A percentile compares a stretch with the other conserved stretches of the same genome.
Conservation (phyloP, 2,113 vertebrate genomes). For the Neogobius melanostomus region DNA sequence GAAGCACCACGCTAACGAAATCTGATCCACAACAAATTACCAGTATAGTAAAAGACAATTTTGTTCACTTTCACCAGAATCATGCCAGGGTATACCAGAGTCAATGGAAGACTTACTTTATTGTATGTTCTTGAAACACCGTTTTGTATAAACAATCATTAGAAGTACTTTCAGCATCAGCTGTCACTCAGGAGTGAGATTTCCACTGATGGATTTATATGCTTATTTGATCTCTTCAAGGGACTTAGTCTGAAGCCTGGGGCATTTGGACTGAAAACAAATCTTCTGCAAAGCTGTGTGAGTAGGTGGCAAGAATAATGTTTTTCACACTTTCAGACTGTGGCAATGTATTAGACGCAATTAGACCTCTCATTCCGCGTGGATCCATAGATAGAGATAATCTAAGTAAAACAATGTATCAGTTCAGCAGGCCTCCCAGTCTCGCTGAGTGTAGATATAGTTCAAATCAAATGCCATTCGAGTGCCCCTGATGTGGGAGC, state of each 20-base stretch:
- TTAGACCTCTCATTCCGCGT: slow-evolving; percentile 37
- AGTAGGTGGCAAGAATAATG: background rate
- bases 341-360: background rate
- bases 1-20: no score
- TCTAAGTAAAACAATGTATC: slow-evolving; percentile 42
- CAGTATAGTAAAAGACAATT: no score
- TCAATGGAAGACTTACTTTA: no score
- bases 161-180: background rate
- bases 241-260: background rate
- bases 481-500: no score
- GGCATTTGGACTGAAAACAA: background rate
- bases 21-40: no score
- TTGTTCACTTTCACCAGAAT: no score
- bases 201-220: background rate
- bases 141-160: background rate
- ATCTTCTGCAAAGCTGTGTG: background rate
- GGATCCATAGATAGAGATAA: slow-evolving; percentile 47
- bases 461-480: no score
- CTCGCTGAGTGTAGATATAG: no score
- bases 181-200: background rate
- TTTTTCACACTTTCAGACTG: slow-evolving; percentile 4
- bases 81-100: no score
- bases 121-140: background rate
- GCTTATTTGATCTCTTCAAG: background rate
- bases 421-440: slow-evolving; percentile 6